phyloP scores from a whole-genome alignment of 2,797 vertebrate genomes.

The Phoeniculus purpureus region DNA sequence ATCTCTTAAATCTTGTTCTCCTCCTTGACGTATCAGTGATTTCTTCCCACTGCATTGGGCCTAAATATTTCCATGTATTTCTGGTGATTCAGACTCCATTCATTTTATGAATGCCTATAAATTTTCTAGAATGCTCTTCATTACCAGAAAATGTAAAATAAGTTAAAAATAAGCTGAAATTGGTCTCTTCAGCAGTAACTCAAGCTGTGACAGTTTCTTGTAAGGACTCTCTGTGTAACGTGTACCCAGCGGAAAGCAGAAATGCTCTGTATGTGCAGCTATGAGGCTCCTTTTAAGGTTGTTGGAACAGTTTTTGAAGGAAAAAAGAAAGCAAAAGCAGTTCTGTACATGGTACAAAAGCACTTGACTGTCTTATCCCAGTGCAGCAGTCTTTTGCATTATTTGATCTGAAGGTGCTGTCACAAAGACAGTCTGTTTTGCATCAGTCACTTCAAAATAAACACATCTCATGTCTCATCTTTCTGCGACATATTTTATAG shows the following conservation, averaged over 20 bases:
- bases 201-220: neutral
- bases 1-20: slow-evolving; percentile 36
- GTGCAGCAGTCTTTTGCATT: neutral
- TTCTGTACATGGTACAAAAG: neutral
- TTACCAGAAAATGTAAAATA: neutral
- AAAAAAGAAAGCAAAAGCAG: neutral
- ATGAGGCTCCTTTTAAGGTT: neutral
- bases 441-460: neutral
- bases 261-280: neutral
- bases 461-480: neutral
- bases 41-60: neutral
- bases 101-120: slow-evolving; percentile 28
- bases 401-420: neutral
- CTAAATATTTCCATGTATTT: slow-evolving; percentile 54
- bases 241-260: neutral
- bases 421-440: neutral
- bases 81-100: slow-evolving; percentile 33
- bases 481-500: neutral
- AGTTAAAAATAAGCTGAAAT: neutral
- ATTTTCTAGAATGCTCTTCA: slow-evolving; percentile 20
- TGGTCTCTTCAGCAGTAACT: neutral
- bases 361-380: neutral
- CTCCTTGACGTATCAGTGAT: slow-evolving; percentile 30
- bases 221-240: neutral
- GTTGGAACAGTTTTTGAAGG: neutral